Evolutionary conservation across 23 tunicate species (phyloP).

Genomic region (Trididemnum clinides): DNA sequence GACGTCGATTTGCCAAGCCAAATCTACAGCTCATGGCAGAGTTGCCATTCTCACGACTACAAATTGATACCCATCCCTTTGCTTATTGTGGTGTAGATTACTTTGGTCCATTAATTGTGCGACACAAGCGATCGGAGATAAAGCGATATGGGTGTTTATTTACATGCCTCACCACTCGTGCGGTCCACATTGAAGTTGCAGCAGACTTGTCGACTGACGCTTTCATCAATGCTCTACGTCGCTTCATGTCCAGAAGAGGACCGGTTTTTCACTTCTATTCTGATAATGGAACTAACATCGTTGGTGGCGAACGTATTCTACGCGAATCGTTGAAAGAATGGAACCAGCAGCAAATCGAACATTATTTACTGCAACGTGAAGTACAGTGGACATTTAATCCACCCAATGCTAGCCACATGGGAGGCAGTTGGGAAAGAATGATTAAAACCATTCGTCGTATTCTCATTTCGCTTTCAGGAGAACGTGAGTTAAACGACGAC

Average conservation of each 20-base stretch:
- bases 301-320: background rate
- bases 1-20: background rate
- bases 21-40: background rate
- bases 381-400: background rate
- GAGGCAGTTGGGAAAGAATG: background rate
- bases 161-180: background rate
- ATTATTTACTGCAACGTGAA: background rate
- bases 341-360: background rate
- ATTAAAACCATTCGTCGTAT: background rate
- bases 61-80: background rate
- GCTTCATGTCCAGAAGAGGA: background rate
- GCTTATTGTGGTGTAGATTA: background rate
- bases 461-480: background rate
- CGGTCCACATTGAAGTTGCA: background rate
- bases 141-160: background rate
- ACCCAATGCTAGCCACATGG: constrained; percentile 8
- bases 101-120: background rate
- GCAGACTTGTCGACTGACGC: background rate
- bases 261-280: background rate
- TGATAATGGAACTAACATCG: background rate
- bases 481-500: background rate
- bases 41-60: background rate
- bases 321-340: background rate
- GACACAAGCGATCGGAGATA: background rate
- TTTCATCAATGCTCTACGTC: background rate